These are phyloP conservation scores for Lasioglossum calceatum DNA, from an alignment of 2,888 invertebrate genomes.

Conservation along the genomic window DNA sequence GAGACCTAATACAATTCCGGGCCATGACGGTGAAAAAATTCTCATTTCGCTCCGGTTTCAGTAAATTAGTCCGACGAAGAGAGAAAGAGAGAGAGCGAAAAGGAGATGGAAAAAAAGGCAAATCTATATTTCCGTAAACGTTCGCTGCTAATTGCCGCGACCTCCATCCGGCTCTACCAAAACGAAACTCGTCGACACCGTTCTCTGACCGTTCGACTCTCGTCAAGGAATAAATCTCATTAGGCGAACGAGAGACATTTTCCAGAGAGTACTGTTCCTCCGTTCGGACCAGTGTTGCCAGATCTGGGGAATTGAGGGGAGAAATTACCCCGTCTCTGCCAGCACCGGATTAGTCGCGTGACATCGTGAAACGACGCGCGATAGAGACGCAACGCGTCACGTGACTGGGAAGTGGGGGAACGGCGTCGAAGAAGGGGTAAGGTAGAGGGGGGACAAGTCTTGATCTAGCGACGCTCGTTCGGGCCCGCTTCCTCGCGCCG, in stretches of 20 bases:
- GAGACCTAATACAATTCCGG: not conserved
- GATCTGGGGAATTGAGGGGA: no score
- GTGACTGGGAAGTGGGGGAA: no score
- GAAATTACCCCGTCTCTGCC: no score
- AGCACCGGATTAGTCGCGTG: no score
- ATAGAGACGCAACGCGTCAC: no score
- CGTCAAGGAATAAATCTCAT: conserved; percentile 5
- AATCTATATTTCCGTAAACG: conserved; percentile 8
- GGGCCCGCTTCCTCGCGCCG: conserved; percentile 3
- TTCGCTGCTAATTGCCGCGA: not conserved
- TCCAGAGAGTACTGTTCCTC: not conserved
- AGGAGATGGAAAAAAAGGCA: not conserved
- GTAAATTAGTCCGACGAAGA: not conserved
- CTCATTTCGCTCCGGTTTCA: not conserved
- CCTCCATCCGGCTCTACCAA: not conserved
- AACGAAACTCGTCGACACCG: not conserved
- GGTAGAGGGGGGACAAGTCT: no score
- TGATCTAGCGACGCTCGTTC: not conserved
- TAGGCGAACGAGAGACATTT: not conserved
- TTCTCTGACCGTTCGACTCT: not conserved
- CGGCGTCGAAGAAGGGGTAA: no score
- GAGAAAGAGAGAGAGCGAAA: not conserved
- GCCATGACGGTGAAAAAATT: not conserved
- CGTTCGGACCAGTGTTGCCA: no score
- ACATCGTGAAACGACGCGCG: no score